These are phyloP conservation scores for Drosophila mulleri DNA, from an alignment of 2,888 invertebrate genomes.

Conservation along the genomic window DNA sequence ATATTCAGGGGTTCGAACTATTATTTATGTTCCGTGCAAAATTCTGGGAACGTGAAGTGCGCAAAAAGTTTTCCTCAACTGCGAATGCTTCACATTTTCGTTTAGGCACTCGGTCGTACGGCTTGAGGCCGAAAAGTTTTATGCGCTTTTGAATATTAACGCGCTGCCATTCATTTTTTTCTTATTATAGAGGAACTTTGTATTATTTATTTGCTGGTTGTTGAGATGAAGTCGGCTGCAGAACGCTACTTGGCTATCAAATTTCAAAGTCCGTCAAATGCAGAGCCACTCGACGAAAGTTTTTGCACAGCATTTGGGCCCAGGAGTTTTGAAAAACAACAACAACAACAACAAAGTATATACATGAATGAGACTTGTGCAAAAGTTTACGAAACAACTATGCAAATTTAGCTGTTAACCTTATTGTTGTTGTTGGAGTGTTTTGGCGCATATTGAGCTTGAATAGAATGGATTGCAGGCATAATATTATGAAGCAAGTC, in stretches of 20 bases:
- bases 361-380: constrained; percentile 34
- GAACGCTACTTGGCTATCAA: constrained; percentile 46
- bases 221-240: constrained; percentile 36
- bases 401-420: constrained; percentile 22
- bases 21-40: constrained; percentile 47
- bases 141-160: constrained; percentile 56
- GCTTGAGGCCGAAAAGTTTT: constrained; percentile 49
- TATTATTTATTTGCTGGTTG: not conserved
- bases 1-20: constrained; percentile 39
- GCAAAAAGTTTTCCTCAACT: constrained; percentile 49
- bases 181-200: not conserved
- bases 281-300: constrained; percentile 43
- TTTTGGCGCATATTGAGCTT: constrained; percentile 55
- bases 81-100: constrained; percentile 61
- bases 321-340: constrained; percentile 19
- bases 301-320: constrained; percentile 12
- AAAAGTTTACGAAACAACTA: constrained; percentile 46
- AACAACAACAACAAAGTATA: constrained; percentile 20
- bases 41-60: constrained; percentile 39
- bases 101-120: constrained; percentile 37
- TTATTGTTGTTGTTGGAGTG: constrained; percentile 10
- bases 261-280: constrained; percentile 64
- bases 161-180: constrained; percentile 22
- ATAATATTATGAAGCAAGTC: constrained; percentile 1
- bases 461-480: constrained; percentile 36